Evolutionary conservation across 2,888 invertebrate species (phyloP).

Genomic region (Lasioglossum zephyrum): DNA sequence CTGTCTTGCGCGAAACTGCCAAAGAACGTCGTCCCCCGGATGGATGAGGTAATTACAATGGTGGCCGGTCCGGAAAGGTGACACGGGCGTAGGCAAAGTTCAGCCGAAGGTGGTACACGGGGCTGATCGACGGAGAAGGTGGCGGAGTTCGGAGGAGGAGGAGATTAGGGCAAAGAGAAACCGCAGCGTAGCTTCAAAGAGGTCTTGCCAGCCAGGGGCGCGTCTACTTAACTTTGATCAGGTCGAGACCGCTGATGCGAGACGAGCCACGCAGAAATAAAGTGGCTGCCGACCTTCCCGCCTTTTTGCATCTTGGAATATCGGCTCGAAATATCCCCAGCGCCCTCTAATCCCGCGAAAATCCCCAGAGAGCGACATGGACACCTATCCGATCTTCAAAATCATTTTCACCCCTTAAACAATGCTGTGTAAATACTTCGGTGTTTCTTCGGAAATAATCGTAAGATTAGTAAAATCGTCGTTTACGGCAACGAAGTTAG

Average conservation of each 20-base stretch:
- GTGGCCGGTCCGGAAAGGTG: constrained; percentile 70
- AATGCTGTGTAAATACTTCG: not conserved
- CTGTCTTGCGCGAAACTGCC: constrained; percentile 13
- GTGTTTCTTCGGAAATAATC: not conserved
- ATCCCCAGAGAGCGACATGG: not conserved
- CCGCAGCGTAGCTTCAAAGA: constrained; percentile 81
- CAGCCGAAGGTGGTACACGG: constrained; percentile 82
- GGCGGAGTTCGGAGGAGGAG: constrained; percentile 61
- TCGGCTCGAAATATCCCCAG: constrained; percentile 44
- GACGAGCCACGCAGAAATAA: constrained; percentile 75
- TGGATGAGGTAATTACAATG: constrained; percentile 71
- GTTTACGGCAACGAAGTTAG: not conserved
- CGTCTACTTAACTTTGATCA: constrained; percentile 84
- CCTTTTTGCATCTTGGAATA: constrained; percentile 72
- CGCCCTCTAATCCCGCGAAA: not conserved
- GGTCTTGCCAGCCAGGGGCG: constrained; percentile 74
- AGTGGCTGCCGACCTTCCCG: constrained; percentile 68
- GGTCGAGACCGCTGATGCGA: constrained; percentile 81
- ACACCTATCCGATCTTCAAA: not conserved
- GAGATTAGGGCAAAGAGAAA: constrained; percentile 79
- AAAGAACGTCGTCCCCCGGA: constrained; percentile 27
- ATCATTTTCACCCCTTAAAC: not conserved
- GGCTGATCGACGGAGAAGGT: constrained; percentile 86
- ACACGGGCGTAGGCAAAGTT: constrained; percentile 59
- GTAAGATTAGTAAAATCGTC: not conserved